A percentile compares a stretch with the other conserved stretches of the same genome.
These are phyloP conservation scores for Eciton burchellii DNA, from an alignment of 1,140 invertebrate species.

Conservation along the genomic window DNA sequence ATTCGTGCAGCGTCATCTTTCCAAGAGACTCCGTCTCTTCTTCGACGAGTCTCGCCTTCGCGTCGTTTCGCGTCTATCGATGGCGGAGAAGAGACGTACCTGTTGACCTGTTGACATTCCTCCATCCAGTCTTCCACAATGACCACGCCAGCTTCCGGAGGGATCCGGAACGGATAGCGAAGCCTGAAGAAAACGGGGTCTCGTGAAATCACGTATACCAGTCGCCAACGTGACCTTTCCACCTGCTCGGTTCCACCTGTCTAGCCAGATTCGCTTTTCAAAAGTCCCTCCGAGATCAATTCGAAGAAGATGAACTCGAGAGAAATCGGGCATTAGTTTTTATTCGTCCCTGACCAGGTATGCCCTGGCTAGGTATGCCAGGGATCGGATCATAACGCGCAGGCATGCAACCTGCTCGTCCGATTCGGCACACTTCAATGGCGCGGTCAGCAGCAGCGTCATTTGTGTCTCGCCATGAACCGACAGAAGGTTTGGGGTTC, in stretches of 20 bases:
- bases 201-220: no score
- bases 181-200: no score
- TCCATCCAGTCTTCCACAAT: no score
- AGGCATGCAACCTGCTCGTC: slow-evolving; percentile 46
- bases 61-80: slow-evolving; percentile 22
- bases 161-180: no score
- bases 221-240: no score
- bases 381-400: slow-evolving; percentile 45
- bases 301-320: slow-evolving; percentile 18
- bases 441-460: slow-evolving; percentile 27
- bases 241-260: no score
- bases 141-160: no score
- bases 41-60: neutral
- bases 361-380: slow-evolving; percentile 21
- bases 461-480: slow-evolving; percentile 62
- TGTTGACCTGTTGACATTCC: no score
- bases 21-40: slow-evolving; percentile 10
- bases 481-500: slow-evolving; percentile 20
- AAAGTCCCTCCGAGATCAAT: neutral
- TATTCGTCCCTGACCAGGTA: slow-evolving; percentile 54
- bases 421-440: slow-evolving; percentile 9
- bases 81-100: neutral
- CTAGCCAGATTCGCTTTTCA: no score
- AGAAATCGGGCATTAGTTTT: slow-evolving; percentile 28
- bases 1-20: slow-evolving; percentile 10